Base-by-base conservation (phyloP, 2,113 vertebrate species). In the Puma concolor region DNA sequence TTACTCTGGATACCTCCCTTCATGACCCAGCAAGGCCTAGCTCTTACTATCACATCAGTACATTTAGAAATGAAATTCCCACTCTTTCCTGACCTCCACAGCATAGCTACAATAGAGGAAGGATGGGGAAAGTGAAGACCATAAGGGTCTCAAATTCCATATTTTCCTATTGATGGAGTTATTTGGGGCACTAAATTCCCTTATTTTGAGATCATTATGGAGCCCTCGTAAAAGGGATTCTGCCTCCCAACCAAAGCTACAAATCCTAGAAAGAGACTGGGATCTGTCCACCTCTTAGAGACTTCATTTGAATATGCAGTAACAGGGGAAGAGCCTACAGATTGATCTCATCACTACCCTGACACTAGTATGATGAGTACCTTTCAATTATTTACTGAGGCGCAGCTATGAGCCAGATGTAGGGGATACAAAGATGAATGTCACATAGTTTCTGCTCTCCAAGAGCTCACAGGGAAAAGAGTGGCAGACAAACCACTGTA, bases 351-450 rank as follows among this genome's bases (percentile, higher is more conserved):
- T 50, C 41, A 21, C 29, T 44, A 17, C 21, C 48, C 81, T n/a
- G n/a, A 93, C 1, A 9, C 93, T 72, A 17, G 27, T 60, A 5
- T 41, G 69, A 92, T 72, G 41, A 12, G 79, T 60, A 91, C 76
- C 81, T 88, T 77, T 85, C 93, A 54, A 4, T 94, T 95, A 54
- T 82, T 94, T 81, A 66, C 93, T 54, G 91, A 97, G 76, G 69
- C 69, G 76, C 33, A 69, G 76, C 71, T 77, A 31, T 15, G 44
- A 27, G 29, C 57, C 91, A 94, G 93, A 31, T 69, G 76, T 33
- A 67, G 31, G 27, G 8, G 2, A 33, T 29, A 54, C n/a, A 7
- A 89, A 90, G 93, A 83, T 48, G 60, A 67, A 41, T 67, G 69
- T 57, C 11, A 4, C 50, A 7, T 23, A 67, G 21, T 9, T 87